Conservation (phyloP, 35 echinoderm and acorn worm genomes). For the Diadema setosum region DNA sequence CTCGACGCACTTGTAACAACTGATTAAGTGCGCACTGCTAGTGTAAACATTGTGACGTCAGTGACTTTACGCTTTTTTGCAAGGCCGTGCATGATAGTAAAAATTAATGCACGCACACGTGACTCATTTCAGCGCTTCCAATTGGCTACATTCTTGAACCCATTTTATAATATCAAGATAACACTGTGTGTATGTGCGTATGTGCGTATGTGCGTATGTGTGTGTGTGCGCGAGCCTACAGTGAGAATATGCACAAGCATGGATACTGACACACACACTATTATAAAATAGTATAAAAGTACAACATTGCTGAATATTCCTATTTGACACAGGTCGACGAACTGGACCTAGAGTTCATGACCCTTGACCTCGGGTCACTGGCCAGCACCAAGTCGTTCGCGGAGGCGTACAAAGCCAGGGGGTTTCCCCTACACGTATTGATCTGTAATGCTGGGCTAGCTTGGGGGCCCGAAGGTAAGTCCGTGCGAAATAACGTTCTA, state of each 20-base stretch:
- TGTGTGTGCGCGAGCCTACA: not conserved
- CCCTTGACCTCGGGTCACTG: slow-evolving; percentile 10
- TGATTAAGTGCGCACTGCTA: no score
- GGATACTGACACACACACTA: not conserved
- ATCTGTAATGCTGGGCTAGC: slow-evolving; percentile 33
- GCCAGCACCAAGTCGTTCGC: not conserved
- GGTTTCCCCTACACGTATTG: slow-evolving; percentile 27
- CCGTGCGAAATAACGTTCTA: not conserved
- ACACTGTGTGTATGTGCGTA: not conserved
- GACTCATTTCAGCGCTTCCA: no score
- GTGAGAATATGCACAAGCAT: not conserved
- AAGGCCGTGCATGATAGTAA: no score
- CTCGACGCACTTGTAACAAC: no score
- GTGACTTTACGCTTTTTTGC: no score
- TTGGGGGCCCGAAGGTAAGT: not conserved
- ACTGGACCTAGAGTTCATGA: slow-evolving; percentile 33
- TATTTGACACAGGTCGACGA: not conserved
- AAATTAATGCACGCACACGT: no score
- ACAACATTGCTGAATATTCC: not conserved
- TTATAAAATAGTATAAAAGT: not conserved
- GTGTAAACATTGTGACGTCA: no score
- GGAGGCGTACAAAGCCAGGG: slow-evolving; percentile 15
- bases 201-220: not conserved
- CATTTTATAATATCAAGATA: not conserved
- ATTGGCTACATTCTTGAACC: no score